Percentiles rank a stretch among this genome's conserved stretches.
These are phyloP conservation scores for Microctonus aethiopoides DNA, from an alignment of 2,888 invertebrate species.

Conservation along the genomic window DNA sequence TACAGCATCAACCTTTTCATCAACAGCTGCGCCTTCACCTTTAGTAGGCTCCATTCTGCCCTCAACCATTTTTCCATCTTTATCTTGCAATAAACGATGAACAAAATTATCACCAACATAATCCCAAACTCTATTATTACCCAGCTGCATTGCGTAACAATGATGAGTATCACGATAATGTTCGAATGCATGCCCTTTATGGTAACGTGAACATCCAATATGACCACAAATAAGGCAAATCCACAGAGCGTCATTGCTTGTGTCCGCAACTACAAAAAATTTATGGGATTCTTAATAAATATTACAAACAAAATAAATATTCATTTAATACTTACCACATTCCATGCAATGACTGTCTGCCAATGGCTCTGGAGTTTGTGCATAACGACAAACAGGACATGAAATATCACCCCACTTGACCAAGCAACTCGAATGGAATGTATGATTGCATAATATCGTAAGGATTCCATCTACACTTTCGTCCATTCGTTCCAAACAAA, in stretches of 20 bases:
- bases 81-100: conserved; percentile 95
- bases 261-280: conserved; percentile 52
- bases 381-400: conserved; percentile 96
- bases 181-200: conserved; percentile 92
- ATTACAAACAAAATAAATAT: neutral
- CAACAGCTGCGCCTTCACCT: conserved; percentile 72
- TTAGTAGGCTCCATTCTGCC: conserved; percentile 68
- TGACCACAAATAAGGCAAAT: conserved; percentile 99
- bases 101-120: conserved; percentile 98
- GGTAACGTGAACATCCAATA: conserved; percentile 95
- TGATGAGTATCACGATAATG: conserved; percentile 97
- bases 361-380: conserved; percentile 84
- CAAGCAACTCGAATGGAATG: conserved; percentile 95
- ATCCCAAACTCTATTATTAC: conserved; percentile 98
- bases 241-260: conserved; percentile 88
- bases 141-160: conserved; percentile 96
- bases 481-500: conserved; percentile 97
- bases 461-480: conserved; percentile 98
- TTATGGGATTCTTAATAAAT: neutral
- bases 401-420: conserved; percentile 97
- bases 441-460: conserved; percentile 98
- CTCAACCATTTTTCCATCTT: conserved; percentile 96
- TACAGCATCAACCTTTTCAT: conserved; percentile 92
- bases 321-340: conserved; percentile 69
- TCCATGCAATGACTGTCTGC: conserved; percentile 77